A percentile compares a stretch with the other conserved stretches of the same genome.
Conservation (phyloP, 2,888 invertebrate genomes). For the Carterocephalus palaemon region DNA sequence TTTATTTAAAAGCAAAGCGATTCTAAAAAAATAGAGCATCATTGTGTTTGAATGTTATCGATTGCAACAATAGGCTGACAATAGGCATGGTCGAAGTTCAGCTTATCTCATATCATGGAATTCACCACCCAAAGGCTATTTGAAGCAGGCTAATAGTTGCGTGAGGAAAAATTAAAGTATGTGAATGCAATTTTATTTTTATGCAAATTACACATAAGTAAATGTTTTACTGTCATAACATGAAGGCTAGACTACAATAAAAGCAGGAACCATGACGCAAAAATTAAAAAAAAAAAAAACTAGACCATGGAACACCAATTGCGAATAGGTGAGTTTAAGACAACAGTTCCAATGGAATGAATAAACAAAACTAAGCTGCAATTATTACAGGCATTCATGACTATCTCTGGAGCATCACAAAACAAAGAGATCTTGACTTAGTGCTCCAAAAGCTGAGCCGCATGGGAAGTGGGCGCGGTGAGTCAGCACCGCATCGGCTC, state of each 20-base stretch:
- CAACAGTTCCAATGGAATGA: too few relatives aligned
- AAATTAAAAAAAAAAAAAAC: too few relatives aligned
- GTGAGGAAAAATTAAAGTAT: too few relatives aligned
- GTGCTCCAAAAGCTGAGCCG: slow-evolving; percentile 4
- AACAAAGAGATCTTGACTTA: slow-evolving; percentile 4
- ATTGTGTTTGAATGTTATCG: slow-evolving; percentile 19
- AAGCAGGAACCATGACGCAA: too few relatives aligned
- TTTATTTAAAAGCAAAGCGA: slow-evolving; percentile 10
- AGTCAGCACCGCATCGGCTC: slow-evolving; percentile 16
- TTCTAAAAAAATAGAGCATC: slow-evolving; percentile 16
- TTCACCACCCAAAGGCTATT: not conserved
- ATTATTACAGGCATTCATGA: not conserved
- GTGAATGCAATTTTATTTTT: too few relatives aligned
- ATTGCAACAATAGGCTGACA: slow-evolving; percentile 9
- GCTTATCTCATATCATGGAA: not conserved
- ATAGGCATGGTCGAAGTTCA: slow-evolving; percentile 4
- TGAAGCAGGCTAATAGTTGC: too few relatives aligned
- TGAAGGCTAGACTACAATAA: too few relatives aligned
- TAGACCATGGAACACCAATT: too few relatives aligned
- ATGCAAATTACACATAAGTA: too few relatives aligned
- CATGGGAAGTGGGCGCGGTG: slow-evolving; percentile 27
- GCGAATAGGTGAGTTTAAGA: not conserved
- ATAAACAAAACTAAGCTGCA: too few relatives aligned
- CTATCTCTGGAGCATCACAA: slow-evolving; percentile 1
- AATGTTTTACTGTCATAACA: too few relatives aligned